Conservation (phyloP, 2,888 invertebrate species). For the Dromius quadrimaculatus region DNA sequence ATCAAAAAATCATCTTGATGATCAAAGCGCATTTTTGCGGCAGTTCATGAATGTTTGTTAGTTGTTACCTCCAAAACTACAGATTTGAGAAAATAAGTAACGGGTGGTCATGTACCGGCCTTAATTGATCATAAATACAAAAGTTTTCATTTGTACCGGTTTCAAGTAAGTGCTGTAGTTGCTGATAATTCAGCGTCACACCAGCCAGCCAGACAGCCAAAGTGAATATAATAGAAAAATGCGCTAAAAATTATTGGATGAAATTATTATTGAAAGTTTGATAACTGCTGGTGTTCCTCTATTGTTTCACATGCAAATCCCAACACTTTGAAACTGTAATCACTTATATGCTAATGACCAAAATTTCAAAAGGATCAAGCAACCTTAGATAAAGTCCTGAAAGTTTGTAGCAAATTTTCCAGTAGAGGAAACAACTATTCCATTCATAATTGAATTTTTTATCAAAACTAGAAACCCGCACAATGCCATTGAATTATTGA, state of each 20-base stretch:
- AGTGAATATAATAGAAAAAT: too few relatives aligned
- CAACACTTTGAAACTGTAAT: background rate
- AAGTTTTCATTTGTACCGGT: too few relatives aligned
- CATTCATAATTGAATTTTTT: slow-evolving; percentile 1
- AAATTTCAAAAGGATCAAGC: background rate
- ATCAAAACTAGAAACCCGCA: background rate
- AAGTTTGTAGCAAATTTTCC: slow-evolving; percentile 6
- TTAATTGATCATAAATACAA: too few relatives aligned
- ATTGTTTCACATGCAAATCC: background rate
- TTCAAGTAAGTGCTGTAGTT: too few relatives aligned
- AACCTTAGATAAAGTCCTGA: background rate
- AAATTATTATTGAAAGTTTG: background rate
- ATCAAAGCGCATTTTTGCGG: too few relatives aligned
- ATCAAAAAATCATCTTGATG: background rate
- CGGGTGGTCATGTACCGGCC: too few relatives aligned
- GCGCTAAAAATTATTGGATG: too few relatives aligned
- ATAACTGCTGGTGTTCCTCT: background rate
- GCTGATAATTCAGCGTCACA: too few relatives aligned
- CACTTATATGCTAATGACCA: background rate
- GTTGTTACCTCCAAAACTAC: too few relatives aligned
- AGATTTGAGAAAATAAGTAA: too few relatives aligned
- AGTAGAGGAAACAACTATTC: background rate
- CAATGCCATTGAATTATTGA: slow-evolving; percentile 16
- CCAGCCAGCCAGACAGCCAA: too few relatives aligned
- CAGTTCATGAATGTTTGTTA: too few relatives aligned